Conservation (phyloP, 2,797 vertebrate species). For the Picus viridis region DNA sequence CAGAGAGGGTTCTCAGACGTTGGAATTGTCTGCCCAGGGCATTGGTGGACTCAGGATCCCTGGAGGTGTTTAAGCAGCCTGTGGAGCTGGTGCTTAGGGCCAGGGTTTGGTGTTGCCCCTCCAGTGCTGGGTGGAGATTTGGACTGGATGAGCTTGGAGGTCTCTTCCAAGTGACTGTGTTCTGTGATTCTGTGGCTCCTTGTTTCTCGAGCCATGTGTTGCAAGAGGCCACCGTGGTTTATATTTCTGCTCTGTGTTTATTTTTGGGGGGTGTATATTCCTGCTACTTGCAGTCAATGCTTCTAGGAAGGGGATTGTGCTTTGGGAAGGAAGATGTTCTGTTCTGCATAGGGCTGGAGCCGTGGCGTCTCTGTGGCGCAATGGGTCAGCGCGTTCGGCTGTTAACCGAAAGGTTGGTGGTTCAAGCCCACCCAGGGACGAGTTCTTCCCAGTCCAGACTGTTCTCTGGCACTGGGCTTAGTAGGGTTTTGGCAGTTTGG, state of each 20-base stretch:
- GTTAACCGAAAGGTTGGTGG: constrained; percentile 78
- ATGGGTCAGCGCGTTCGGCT: constrained; percentile 74
- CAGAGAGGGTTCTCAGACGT: too few relatives aligned
- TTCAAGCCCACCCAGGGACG: constrained; percentile 7
- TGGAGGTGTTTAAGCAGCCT: too few relatives aligned
- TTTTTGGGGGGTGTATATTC: neutral
- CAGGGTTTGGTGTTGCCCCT: too few relatives aligned
- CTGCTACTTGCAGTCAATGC: neutral
- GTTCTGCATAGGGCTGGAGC: neutral
- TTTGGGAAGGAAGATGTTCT: neutral
- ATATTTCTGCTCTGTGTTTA: too few relatives aligned
- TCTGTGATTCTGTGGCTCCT: too few relatives aligned
- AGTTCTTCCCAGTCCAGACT: neutral
- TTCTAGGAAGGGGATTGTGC: neutral
- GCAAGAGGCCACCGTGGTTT: neutral
- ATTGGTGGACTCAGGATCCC: too few relatives aligned
- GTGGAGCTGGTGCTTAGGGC: too few relatives aligned
- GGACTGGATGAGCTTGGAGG: too few relatives aligned
- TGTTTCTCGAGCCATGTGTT: neutral
- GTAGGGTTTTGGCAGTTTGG: neutral
- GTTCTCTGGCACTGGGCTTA: neutral
- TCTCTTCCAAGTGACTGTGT: too few relatives aligned
- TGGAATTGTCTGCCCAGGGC: too few relatives aligned
- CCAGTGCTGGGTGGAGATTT: too few relatives aligned
- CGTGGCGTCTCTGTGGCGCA: constrained; percentile 33